phyloP scores from a whole-genome alignment of 1,140 invertebrate species.

The Odontomachus brunneus region DNA sequence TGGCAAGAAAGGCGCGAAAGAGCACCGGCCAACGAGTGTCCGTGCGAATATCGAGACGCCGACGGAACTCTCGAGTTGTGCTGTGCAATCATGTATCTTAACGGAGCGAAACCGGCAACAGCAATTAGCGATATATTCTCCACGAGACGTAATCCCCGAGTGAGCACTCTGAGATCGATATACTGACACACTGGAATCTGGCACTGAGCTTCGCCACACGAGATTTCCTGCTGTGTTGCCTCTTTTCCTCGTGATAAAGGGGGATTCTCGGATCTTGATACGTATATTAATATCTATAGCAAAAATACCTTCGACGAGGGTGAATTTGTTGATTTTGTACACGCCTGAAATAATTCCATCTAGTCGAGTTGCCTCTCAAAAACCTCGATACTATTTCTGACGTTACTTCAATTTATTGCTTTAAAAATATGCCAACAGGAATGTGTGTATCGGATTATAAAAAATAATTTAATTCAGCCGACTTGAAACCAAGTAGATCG shows the following conservation, averaged over 20 bases:
- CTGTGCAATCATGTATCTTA: too few relatives aligned
- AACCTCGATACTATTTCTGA: background rate
- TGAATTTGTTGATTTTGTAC: background rate
- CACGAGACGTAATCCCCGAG: background rate
- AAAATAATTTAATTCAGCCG: slow-evolving; percentile 16
- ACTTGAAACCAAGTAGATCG: background rate
- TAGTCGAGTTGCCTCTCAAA: background rate
- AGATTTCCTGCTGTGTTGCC: background rate
- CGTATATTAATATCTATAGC: background rate
- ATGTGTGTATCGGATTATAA: slow-evolving; percentile 17
- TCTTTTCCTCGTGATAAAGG: background rate
- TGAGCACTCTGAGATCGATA: slow-evolving; percentile 4
- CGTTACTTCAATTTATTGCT: background rate
- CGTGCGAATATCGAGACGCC: too few relatives aligned
- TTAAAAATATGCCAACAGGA: background rate
- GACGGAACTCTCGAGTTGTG: too few relatives aligned
- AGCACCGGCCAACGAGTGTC: background rate
- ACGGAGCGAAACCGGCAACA: too few relatives aligned
- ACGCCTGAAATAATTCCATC: background rate
- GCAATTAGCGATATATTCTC: too few relatives aligned
- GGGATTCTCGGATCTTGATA: background rate
- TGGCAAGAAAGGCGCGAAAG: slow-evolving; percentile 68
- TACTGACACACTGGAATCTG: slow-evolving; percentile 38
- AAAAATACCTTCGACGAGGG: background rate
- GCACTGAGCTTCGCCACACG: background rate